Evolutionary conservation across 2,797 vertebrate species (phyloP).

Genomic region (Sternotherus odoratus): DNA sequence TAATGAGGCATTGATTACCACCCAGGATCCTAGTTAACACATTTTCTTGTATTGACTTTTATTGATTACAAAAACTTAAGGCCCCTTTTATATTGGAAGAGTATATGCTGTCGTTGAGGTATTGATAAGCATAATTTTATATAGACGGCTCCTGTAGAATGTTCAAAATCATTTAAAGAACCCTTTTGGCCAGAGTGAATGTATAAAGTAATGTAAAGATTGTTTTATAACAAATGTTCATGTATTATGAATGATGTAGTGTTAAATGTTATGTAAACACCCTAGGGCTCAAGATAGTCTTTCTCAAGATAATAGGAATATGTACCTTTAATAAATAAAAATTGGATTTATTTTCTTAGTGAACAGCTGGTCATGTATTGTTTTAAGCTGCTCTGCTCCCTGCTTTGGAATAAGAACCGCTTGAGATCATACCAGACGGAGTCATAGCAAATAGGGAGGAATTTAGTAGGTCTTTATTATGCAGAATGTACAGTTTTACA

Average conservation of each 20-base stretch:
- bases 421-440: constrained; percentile 4
- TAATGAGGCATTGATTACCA: constrained; percentile 35
- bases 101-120: neutral
- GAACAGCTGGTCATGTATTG: constrained; percentile 15
- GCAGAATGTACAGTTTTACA: neutral
- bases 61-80: neutral
- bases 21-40: neutral
- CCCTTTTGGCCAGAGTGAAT: neutral
- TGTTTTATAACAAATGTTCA: constrained; percentile 17
- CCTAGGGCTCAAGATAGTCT: constrained; percentile 32
- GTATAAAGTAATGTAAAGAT: neutral
- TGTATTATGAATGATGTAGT: constrained; percentile 23
- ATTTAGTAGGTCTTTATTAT: neutral
- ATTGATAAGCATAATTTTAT: neutral
- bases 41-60: constrained; percentile 37
- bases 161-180: constrained; percentile 24
- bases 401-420: constrained; percentile 16
- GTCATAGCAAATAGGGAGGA: constrained; percentile 25
- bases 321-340: neutral
- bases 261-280: constrained; percentile 47
- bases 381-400: neutral
- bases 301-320: constrained; percentile 25
- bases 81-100: constrained; percentile 22
- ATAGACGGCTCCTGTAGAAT: neutral
- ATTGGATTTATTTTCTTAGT: constrained; percentile 4